These are phyloP conservation scores for Neolamprologus multifasciatus DNA, from an alignment of 2,797 vertebrate species.

Conservation along the genomic window DNA sequence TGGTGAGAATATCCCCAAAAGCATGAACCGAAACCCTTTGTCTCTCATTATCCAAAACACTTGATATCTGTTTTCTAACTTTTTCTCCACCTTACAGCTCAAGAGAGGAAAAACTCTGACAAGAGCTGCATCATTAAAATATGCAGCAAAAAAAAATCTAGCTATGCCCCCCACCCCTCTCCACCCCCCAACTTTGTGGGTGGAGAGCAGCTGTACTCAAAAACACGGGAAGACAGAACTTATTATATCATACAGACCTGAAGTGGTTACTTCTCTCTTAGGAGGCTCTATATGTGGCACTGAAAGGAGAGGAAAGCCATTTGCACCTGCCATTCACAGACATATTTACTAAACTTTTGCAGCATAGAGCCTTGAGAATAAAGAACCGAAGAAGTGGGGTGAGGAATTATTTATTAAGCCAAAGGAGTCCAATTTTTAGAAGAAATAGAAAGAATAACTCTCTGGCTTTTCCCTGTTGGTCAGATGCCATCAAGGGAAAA, in stretches of 20 bases:
- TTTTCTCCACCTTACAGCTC: conserved; percentile 1
- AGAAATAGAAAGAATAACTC: background rate
- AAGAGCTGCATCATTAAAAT: conserved; percentile 37
- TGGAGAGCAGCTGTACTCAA: background rate
- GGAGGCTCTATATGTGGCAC: background rate
- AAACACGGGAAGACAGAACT: background rate
- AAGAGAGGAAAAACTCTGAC: background rate
- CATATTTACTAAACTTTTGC: conserved; percentile 13
- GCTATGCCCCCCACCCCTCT: conserved; percentile 29
- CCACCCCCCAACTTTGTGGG: conserved; percentile 21
- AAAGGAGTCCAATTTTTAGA: background rate
- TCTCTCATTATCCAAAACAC: conserved; percentile 33
- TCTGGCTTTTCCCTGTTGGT: conserved; percentile 13
- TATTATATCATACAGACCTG: background rate
- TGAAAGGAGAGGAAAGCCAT: background rate
- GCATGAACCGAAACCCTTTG: background rate
- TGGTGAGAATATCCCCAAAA: conserved; percentile 1
- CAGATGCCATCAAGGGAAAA: conserved; percentile 15
- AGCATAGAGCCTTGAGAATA: background rate
- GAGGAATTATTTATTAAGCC: conserved; percentile 20
- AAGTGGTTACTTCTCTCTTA: background rate
- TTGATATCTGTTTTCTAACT: conserved; percentile 19
- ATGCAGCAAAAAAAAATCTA: conserved; percentile 8
- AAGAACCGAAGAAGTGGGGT: background rate
- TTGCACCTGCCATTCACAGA: conserved; percentile 1